Percentiles rank a stretch among this genome's conserved stretches.
phyloP scores from a whole-genome alignment of 2,797 vertebrate genomes.

The Huso huso region DNA sequence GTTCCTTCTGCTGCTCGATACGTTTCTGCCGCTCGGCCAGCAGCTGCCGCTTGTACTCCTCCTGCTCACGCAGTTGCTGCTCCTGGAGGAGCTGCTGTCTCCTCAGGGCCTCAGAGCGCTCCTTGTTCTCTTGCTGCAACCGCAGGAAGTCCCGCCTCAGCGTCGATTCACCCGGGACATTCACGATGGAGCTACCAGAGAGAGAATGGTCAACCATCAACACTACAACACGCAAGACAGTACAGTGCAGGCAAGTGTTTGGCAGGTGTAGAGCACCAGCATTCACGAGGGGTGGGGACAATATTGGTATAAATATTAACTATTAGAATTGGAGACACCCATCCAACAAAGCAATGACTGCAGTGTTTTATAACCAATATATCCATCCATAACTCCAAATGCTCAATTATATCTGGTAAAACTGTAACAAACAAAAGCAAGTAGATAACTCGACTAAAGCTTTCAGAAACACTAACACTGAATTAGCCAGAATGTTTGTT shows the following conservation, averaged over 20 bases:
- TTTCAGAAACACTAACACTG: too few relatives aligned
- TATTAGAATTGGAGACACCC: too few relatives aligned
- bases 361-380: too few relatives aligned
- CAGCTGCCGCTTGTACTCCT: conserved; percentile 80
- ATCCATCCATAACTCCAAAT: too few relatives aligned
- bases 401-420: too few relatives aligned
- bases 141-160: conserved; percentile 80
- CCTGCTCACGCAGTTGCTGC: conserved; percentile 79
- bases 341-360: too few relatives aligned
- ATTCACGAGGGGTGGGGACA: background rate
- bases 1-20: conserved; percentile 83
- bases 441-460: too few relatives aligned
- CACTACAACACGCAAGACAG: too few relatives aligned
- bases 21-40: conserved; percentile 81
- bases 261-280: background rate
- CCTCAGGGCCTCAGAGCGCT: conserved; percentile 76
- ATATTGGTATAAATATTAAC: too few relatives aligned
- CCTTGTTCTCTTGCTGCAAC: conserved; percentile 85
- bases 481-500: too few relatives aligned
- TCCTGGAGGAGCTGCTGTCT: conserved; percentile 81
- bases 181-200: conserved; percentile 75
- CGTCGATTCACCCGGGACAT: conserved; percentile 80
- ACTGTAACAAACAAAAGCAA: too few relatives aligned
- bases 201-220: background rate
- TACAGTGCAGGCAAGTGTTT: background rate